phyloP scores from a whole-genome alignment of 2,797 vertebrate genomes.

The Oryzias dopingdopingensis region DNA sequence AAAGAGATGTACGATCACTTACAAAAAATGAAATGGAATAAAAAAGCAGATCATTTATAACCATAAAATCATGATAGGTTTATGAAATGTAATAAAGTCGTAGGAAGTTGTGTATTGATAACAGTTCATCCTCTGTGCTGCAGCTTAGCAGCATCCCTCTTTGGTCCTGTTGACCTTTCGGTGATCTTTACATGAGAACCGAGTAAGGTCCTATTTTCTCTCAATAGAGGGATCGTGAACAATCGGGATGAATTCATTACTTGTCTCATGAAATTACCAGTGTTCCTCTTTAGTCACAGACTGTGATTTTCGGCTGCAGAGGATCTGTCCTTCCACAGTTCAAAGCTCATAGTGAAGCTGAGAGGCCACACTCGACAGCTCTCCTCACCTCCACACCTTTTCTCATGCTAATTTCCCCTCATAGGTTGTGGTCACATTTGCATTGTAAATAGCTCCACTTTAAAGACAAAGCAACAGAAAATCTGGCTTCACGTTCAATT shows the following conservation, averaged over 20 bases:
- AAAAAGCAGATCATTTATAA: no score
- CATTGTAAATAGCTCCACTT: conserved; percentile 2
- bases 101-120: no score
- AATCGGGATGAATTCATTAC: not conserved
- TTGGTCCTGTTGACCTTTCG: conserved; percentile 1
- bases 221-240: not conserved
- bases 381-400: conserved; percentile 5
- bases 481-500: no score
- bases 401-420: conserved; percentile 6
- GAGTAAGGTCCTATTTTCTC: not conserved
- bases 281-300: no score
- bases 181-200: not conserved
- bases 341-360: not conserved
- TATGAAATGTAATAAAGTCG: no score
- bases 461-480: conserved; percentile 8
- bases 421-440: not conserved
- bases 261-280: not conserved
- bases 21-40: no score
- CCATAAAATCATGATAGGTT: no score
- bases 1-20: no score
- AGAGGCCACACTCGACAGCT: not conserved
- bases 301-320: not conserved
- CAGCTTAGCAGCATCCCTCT: not conserved
- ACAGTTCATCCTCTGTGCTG: not conserved
- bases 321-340: not conserved